Conservation (phyloP, 2,113 vertebrate genomes). For the Arothron firmamentum region DNA sequence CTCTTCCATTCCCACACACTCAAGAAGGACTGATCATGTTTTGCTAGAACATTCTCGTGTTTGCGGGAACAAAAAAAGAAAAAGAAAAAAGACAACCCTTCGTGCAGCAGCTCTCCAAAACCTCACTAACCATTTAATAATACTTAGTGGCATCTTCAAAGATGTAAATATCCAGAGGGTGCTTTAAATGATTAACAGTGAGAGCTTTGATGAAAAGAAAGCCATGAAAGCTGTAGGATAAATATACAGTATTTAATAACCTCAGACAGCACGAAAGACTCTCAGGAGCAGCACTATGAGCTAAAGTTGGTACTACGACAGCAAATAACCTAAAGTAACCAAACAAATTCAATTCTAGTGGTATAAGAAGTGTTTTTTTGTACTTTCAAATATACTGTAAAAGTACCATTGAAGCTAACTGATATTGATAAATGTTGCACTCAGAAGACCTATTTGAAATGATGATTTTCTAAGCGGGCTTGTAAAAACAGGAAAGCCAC, state of each 20-base stretch:
- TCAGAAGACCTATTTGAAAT: conserved; percentile 33
- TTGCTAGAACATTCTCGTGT: not conserved
- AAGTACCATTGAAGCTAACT: conserved; percentile 1
- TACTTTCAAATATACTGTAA: conserved; percentile 39
- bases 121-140: conserved; percentile 39
- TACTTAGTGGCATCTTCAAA: conserved; percentile 52
- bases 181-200: conserved; percentile 58
- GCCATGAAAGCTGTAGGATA: conserved; percentile 48
- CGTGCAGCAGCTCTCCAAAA: conserved; percentile 19
- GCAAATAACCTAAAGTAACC: conserved; percentile 48
- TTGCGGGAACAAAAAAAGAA: not conserved
- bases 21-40: not conserved
- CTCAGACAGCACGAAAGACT: conserved; percentile 38
- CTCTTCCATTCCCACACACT: no score
- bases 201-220: conserved; percentile 52
- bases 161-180: conserved; percentile 63
- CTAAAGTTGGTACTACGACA: conserved; percentile 35
- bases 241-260: conserved; percentile 50
- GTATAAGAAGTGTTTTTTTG: conserved; percentile 40
- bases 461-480: conserved; percentile 24
- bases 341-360: conserved; percentile 51
- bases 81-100: no score
- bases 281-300: conserved; percentile 41
- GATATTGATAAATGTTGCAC: conserved; percentile 10
- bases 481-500: conserved; percentile 13